Percentiles rank a stretch among this genome's conserved stretches.
Conservation (phyloP, 2,888 invertebrate species). For the Micoletzkya japonica region DNA sequence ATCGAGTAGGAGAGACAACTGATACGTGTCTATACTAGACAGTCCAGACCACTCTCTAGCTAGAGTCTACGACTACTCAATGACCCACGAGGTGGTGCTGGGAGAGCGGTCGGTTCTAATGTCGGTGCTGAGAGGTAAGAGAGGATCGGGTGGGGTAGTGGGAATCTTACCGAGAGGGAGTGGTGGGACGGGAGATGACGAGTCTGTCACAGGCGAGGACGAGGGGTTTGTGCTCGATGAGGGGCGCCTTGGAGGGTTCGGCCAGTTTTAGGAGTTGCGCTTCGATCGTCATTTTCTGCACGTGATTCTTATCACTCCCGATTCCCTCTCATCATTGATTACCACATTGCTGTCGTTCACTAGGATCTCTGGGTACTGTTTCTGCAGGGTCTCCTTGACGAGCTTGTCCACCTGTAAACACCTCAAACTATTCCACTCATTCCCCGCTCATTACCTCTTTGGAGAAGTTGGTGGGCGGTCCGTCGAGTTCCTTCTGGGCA, state of each 20-base stretch:
- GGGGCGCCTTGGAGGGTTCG: conserved; percentile 32
- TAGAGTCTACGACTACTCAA: no score
- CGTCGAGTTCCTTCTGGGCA: conserved; percentile 35
- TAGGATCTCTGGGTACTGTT: conserved; percentile 34
- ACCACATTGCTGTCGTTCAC: conserved; percentile 46
- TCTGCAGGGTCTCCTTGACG: conserved; percentile 36
- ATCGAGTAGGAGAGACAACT: background rate
- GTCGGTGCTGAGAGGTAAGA: conserved; percentile 4
- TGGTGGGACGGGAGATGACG: conserved; percentile 25
- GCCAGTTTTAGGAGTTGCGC: conserved; percentile 45
- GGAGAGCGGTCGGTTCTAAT: conserved; percentile 12
- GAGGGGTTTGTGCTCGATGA: conserved; percentile 29
- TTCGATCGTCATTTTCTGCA: conserved; percentile 50
- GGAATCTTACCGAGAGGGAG: conserved; percentile 29
- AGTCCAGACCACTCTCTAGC: background rate
- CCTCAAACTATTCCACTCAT: background rate
- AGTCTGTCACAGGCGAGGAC: conserved; percentile 23
- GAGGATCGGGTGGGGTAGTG: no score
- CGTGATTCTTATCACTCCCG: background rate
- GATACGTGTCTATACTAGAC: background rate
- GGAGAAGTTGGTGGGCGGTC: conserved; percentile 46
- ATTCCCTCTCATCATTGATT: conserved; percentile 4
- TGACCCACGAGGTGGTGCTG: no score
- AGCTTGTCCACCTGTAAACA: conserved; percentile 39
- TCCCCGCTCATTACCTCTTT: conserved; percentile 9